phyloP scores from a whole-genome alignment of 2,797 vertebrate genomes.

The Neomorphus geoffroyi region DNA sequence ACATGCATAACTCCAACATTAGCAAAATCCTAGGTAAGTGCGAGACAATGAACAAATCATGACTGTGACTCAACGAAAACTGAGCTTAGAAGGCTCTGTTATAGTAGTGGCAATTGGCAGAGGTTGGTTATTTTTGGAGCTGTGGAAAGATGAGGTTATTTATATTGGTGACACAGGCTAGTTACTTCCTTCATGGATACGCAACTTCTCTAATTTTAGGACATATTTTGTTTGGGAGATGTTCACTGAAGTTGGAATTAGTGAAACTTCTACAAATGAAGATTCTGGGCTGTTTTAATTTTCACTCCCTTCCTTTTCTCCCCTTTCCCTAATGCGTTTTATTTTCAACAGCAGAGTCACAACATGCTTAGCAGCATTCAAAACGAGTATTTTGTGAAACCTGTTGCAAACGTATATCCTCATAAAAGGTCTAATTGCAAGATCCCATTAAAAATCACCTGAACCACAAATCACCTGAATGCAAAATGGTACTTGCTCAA shows the following conservation, averaged over 20 bases:
- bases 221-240: not conserved
- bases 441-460: not conserved
- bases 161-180: not conserved
- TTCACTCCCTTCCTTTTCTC: not conserved
- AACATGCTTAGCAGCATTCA: not conserved
- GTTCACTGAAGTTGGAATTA: not conserved
- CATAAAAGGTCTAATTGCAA: not conserved
- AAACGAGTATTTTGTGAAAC: not conserved
- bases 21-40: slow-evolving; percentile 98
- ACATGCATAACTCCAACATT: slow-evolving; percentile 99
- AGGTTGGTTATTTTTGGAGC: not conserved
- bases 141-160: not conserved
- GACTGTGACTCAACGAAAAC: not conserved
- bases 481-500: slow-evolving; percentile 35
- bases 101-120: not conserved
- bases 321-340: not conserved
- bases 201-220: not conserved
- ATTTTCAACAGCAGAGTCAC: not conserved
- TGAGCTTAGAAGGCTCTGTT: not conserved
- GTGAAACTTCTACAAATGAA: not conserved
- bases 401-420: not conserved
- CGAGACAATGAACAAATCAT: not conserved
- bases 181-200: not conserved
- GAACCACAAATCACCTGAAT: not conserved
- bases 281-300: not conserved